These are phyloP conservation scores for Megaustenia siamemsis DNA, from an alignment of 2,888 invertebrate genomes.

Conservation along the genomic window DNA sequence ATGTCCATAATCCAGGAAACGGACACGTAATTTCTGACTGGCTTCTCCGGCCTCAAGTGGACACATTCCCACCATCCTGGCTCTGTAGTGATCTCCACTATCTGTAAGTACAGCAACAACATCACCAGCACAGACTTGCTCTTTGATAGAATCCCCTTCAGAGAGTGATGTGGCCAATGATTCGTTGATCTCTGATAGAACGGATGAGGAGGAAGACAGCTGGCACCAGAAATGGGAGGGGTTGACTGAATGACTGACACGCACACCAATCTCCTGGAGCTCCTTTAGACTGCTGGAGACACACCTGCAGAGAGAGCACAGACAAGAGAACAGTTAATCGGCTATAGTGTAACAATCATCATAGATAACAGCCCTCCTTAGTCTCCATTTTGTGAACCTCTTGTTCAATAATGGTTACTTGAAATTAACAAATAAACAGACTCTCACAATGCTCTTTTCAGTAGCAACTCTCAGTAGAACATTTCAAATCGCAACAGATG, in stretches of 20 bases:
- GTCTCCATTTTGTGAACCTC: too few relatives aligned
- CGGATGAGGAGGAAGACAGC: conserved; percentile 55
- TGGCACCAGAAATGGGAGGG: conserved; percentile 73
- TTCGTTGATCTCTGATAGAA: conserved; percentile 62
- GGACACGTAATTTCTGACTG: conserved; percentile 59
- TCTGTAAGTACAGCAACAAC: conserved; percentile 42
- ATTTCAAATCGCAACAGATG: too few relatives aligned
- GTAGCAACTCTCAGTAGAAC: too few relatives aligned
- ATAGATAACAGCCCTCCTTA: too few relatives aligned
- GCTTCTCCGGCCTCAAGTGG: not conserved
- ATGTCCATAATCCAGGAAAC: conserved; percentile 79
- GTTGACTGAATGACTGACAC: conserved; percentile 57
- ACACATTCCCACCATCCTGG: conserved; percentile 15
- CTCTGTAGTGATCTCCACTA: conserved; percentile 35
- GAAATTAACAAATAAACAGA: too few relatives aligned
- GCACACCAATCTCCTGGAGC: conserved; percentile 53
- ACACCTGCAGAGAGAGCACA: conserved; percentile 43
- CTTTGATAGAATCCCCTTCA: not conserved
- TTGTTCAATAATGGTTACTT: too few relatives aligned
- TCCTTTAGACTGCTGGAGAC: conserved; percentile 52
- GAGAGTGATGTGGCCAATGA: conserved; percentile 55
- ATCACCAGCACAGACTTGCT: conserved; percentile 17
- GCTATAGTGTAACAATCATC: too few relatives aligned
- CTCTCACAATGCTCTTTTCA: too few relatives aligned
- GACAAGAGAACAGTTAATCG: not conserved